Conservation (phyloP, 1,140 invertebrate species). For the Pteromalus puparum region DNA sequence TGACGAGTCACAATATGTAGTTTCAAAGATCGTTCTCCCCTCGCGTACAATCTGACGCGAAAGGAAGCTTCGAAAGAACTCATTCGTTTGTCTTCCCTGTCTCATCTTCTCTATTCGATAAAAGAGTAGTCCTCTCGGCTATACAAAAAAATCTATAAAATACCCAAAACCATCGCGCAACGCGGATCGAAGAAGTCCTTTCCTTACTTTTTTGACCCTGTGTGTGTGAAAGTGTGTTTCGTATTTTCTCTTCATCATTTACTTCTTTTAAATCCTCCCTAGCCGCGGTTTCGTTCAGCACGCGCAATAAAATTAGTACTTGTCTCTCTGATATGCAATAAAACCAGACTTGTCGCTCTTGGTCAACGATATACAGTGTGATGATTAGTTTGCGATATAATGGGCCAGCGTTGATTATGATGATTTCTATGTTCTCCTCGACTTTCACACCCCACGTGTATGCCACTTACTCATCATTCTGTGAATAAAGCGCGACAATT, state of each 20-base stretch:
- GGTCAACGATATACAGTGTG: constrained; percentile 61
- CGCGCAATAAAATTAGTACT: constrained; percentile 49
- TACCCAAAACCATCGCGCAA: constrained; percentile 68
- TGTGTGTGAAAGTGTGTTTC: constrained; percentile 59
- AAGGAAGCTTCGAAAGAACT: constrained; percentile 21
- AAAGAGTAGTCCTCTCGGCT: constrained; percentile 30
- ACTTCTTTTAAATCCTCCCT: constrained; percentile 25
- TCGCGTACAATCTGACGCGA: background rate
- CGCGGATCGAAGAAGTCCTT: constrained; percentile 60
- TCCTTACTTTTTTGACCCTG: constrained; percentile 59
- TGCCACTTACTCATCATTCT: constrained; percentile 16
- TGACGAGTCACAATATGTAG: constrained; percentile 71
- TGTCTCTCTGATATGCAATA: constrained; percentile 70
- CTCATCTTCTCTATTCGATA: constrained; percentile 10
- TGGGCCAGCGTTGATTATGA: constrained; percentile 23
- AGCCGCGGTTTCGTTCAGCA: background rate
- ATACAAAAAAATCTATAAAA: constrained; percentile 68
- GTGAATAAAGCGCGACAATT: constrained; percentile 42
- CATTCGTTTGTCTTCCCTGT: background rate
- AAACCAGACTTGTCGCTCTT: constrained; percentile 71
- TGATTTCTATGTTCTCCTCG: constrained; percentile 12
- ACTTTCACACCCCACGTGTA: constrained; percentile 43
- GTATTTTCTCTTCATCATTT: constrained; percentile 57
- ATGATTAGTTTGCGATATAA: constrained; percentile 53
- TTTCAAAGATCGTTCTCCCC: constrained; percentile 42